Evolutionary conservation across 2,888 invertebrate genomes (phyloP).

Genomic region (Zaprionus bogoriensis): DNA sequence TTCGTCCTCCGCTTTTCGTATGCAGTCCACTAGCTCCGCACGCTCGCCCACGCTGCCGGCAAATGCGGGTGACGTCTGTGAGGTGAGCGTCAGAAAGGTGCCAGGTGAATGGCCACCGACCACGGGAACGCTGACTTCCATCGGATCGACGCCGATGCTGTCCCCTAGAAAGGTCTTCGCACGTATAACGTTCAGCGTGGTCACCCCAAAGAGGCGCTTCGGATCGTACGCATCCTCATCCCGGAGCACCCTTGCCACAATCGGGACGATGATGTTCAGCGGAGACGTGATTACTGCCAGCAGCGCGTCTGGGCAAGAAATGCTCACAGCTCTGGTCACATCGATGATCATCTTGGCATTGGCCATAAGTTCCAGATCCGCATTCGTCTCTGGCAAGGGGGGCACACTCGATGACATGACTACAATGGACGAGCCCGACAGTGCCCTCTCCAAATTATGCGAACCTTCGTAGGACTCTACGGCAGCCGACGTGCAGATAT

Average conservation of each 20-base stretch:
- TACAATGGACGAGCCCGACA: conserved; percentile 91
- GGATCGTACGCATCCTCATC: conserved; percentile 90
- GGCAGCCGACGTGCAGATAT: conserved; percentile 92
- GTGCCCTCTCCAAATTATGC: conserved; percentile 88
- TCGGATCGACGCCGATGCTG: conserved; percentile 92
- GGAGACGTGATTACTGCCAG: conserved; percentile 98
- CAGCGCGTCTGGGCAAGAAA: conserved; percentile 93
- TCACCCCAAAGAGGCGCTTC: conserved; percentile 95
- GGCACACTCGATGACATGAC: conserved; percentile 98
- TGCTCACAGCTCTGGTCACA: conserved; percentile 89
- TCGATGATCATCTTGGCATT: conserved; percentile 96
- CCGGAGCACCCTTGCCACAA: conserved; percentile 95
- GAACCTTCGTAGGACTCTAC: conserved; percentile 88
- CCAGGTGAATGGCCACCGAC: conserved; percentile 98
- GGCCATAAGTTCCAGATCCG: conserved; percentile 97
- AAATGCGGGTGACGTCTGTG: conserved; percentile 92
- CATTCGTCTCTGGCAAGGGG: conserved; percentile 97
- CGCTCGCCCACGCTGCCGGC: conserved; percentile 90
- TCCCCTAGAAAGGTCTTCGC: conserved; percentile 95
- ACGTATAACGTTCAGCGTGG: conserved; percentile 97
- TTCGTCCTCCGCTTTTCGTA: conserved; percentile 98
- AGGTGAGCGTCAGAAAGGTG: conserved; percentile 97
- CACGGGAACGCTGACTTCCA: conserved; percentile 91
- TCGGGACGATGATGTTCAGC: conserved; percentile 97
- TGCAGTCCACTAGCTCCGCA: conserved; percentile 91